These are phyloP conservation scores for Petrocephalus microphthalmus DNA, from an alignment of 2,113 vertebrate genomes.

Conservation along the genomic window DNA sequence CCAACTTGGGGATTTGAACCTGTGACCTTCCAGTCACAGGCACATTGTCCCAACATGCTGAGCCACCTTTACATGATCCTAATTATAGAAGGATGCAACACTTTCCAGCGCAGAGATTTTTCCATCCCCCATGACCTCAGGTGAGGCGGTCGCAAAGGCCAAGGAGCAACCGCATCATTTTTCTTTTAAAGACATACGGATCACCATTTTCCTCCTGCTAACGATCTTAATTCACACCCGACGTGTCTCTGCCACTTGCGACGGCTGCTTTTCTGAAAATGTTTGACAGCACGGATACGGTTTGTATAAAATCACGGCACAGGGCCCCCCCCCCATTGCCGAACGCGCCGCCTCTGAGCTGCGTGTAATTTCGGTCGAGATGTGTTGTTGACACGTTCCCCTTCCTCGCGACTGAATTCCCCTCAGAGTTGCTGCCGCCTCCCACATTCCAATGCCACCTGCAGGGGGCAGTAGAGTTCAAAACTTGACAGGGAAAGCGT, in stretches of 20 bases:
- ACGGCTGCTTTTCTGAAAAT: neutral
- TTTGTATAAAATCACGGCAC: constrained; percentile 1
- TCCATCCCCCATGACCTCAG: constrained; percentile 14
- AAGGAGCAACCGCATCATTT: neutral
- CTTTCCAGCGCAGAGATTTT: neutral
- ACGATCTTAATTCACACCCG: neutral
- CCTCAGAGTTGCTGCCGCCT: neutral
- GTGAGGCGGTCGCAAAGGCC: neutral
- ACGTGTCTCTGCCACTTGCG: neutral
- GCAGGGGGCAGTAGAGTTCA: constrained; percentile 65
- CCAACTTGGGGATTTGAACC: neutral
- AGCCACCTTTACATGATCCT: neutral
- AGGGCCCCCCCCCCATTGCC: neutral
- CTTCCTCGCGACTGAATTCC: neutral
- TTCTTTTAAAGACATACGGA: neutral
- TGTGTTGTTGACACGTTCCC: neutral
- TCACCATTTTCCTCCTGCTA: neutral
- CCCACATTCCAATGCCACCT: constrained; percentile 37
- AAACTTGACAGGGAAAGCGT: constrained; percentile 50
- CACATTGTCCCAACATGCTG: neutral
- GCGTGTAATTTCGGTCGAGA: neutral
- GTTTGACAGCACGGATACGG: neutral
- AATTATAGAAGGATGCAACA: neutral
- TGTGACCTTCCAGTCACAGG: neutral
- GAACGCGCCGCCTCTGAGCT: neutral